A percentile compares a stretch with the other conserved stretches of the same genome.
phyloP scores from a whole-genome alignment of 2,113 vertebrate genomes.

The Lagenorhynchus albirostris region DNA sequence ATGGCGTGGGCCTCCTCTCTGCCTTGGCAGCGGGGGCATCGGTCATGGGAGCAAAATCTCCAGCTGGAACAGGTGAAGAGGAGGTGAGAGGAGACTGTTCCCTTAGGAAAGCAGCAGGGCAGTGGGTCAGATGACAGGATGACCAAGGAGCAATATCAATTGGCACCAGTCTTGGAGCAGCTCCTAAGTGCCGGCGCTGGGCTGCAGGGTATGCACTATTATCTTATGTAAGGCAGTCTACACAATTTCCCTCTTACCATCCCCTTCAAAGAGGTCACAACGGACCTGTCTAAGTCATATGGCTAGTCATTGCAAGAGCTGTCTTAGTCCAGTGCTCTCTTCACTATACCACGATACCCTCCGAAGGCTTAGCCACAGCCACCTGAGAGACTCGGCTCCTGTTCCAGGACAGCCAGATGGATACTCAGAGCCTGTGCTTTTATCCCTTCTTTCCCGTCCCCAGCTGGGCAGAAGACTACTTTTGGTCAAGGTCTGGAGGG shows the following conservation, averaged over 20 bases:
- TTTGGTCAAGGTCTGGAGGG: constrained; percentile 72
- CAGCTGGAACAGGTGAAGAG: not conserved
- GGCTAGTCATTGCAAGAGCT: not conserved
- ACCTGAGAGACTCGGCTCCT: not conserved
- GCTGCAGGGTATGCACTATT: not conserved
- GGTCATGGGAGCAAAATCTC: not conserved
- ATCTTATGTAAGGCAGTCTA: not conserved
- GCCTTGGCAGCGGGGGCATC: not conserved
- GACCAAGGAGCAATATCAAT: not conserved
- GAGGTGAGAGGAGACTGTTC: not conserved
- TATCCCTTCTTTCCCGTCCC: not conserved
- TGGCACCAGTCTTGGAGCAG: not conserved
- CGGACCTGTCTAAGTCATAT: not conserved
- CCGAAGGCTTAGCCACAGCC: not conserved
- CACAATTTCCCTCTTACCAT: not conserved
- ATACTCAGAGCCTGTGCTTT: not conserved
- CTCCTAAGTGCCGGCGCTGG: not conserved
- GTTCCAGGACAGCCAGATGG: not conserved
- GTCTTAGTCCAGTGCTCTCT: not conserved
- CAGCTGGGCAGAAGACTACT: constrained; percentile 65
- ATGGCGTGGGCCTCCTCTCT: not conserved
- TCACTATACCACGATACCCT: not conserved
- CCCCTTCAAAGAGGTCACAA: not conserved
- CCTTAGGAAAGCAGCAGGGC: not conserved
- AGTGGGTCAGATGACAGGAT: not conserved